Base-by-base conservation (phyloP, 2,113 vertebrate species). In the Crotophaga sulcirostris region DNA sequence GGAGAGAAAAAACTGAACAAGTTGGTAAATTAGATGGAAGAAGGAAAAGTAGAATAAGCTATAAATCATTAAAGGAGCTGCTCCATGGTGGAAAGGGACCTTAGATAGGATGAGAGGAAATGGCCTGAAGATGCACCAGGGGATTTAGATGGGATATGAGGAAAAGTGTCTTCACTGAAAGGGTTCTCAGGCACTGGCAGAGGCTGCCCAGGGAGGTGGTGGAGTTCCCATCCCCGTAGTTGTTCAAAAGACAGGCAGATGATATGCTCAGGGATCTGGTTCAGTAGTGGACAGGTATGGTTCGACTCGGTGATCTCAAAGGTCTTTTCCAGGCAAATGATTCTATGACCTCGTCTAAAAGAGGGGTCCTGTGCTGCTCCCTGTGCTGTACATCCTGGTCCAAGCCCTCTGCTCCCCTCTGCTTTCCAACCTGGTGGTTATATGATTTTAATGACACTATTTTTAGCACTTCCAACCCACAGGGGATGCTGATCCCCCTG, bases 51-150 rank as follows among this genome's bases (percentile, higher is more conserved):
- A 83, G 80, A 96, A 97, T 93, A 90, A 97, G 81, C 76, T 80
- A 89, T 96, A 55, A 42, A 85, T 73, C 95, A 89, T 96, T 97
- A 95, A 96, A 98, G 95, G 86, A 96, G 15, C 5, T 60, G 89
- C 33, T 64, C 60, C 0, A 1, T 3, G 36, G 59, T 38, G 45
- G 64, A 51, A 78, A 89, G 7, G 9, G 5, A 16, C 15, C 52
- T 21, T 21, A 24, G 9, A 47, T 24, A 49, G 21, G 47, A 45
- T 45, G 45, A 45, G 45, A 45, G 45, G 45, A 49, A 49, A 49
- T 49, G 21, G 47, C 23, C 47, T 49, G 20, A 49, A 49, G 47
- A 24, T 49, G 47, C 47, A 24, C 47, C 47, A 49, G 47, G 47
- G 10, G 47, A 10, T 11, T 12, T 49, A 49, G 21, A 49, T 49